A percentile compares a stretch with the other conserved stretches of the same genome.
Evolutionary conservation across 2,797 vertebrate genomes (phyloP).

Genomic region (Pteropus rufus): DNA sequence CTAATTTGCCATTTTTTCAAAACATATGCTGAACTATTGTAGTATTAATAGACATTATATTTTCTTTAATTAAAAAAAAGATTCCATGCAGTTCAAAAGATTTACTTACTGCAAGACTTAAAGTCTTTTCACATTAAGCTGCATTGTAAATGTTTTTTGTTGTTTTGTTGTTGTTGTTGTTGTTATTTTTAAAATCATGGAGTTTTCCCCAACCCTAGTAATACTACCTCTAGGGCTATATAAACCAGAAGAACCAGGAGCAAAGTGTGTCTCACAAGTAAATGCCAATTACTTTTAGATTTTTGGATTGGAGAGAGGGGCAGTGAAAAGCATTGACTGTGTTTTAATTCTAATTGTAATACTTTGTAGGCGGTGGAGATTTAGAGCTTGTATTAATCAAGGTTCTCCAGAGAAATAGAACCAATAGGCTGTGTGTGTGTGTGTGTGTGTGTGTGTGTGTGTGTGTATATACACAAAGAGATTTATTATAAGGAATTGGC

Average conservation of each 20-base stretch:
- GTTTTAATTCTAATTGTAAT: neutral
- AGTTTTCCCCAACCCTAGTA: neutral
- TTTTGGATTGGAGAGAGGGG: neutral
- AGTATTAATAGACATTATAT: neutral
- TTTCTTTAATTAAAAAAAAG: neutral
- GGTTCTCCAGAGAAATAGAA: neutral
- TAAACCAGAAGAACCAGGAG: neutral
- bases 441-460: no score
- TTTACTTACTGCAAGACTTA: neutral
- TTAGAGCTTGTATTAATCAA: neutral
- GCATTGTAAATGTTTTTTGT: neutral
- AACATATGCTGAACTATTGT: neutral
- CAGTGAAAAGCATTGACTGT: neutral
- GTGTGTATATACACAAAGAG: neutral
- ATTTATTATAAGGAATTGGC: neutral
- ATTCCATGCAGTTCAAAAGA: neutral
- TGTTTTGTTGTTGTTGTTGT: neutral
- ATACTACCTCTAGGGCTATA: neutral
- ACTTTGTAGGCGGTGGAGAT: neutral
- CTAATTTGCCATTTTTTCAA: neutral
- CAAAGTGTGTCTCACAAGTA: neutral
- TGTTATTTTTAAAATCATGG: neutral
- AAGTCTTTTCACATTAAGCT: neutral
- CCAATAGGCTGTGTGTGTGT: neutral
- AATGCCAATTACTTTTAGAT: neutral